A percentile compares a stretch with the other conserved stretches of the same genome.
phyloP scores from a whole-genome alignment of 2,888 invertebrate genomes.

The Lochmaea capreae region DNA sequence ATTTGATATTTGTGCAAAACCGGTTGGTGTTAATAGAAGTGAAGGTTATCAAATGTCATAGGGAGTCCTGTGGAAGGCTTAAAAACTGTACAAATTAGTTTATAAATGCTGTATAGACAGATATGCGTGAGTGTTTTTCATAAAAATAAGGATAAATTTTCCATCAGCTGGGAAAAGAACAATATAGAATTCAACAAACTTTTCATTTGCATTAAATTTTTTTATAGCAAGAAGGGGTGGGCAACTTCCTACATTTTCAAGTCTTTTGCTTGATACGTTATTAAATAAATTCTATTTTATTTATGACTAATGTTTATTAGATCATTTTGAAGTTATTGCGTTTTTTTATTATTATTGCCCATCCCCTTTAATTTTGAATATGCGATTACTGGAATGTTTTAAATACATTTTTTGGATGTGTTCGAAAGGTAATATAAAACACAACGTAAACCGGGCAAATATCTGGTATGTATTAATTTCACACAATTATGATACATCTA shows the following conservation, averaged over 20 bases:
- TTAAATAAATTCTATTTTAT: too few species aligned
- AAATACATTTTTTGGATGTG: slow-evolving; percentile 39
- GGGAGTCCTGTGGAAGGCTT: too few species aligned
- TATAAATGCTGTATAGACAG: background rate
- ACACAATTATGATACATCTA: slow-evolving; percentile 63
- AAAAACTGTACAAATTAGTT: background rate
- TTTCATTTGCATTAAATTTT: background rate
- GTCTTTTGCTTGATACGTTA: too few species aligned
- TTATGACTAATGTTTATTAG: too few species aligned
- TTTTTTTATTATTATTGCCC: background rate
- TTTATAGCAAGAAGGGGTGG: background rate
- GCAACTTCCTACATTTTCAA: background rate
- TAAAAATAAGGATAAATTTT: background rate
- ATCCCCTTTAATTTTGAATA: slow-evolving; percentile 10
- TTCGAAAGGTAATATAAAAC: slow-evolving; percentile 47
- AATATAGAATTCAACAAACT: background rate
- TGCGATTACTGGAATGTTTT: slow-evolving; percentile 22
- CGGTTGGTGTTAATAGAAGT: too few species aligned
- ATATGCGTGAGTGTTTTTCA: background rate
- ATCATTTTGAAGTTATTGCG: background rate
- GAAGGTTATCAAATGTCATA: too few species aligned
- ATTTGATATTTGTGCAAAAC: too few species aligned
- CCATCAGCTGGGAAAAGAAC: background rate
- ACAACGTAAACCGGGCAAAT: slow-evolving; percentile 48
- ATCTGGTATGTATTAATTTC: slow-evolving; percentile 59